Conservation (phyloP, 2,888 invertebrate species). For the Drosophila barbarae region DNA sequence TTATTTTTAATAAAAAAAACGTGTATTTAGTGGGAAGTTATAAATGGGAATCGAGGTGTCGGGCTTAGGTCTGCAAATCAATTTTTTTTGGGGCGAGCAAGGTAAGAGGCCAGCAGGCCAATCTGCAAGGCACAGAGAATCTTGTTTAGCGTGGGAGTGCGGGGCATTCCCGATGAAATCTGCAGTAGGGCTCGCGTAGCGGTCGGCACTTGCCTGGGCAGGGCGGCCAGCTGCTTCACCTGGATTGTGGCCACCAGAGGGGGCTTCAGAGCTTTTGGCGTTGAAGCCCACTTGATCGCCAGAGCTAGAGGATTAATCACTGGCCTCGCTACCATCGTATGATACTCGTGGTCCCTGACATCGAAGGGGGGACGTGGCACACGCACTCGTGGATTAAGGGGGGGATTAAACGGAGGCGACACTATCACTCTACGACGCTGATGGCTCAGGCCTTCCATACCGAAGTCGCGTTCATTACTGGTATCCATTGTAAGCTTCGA, state of each 20-base stretch:
- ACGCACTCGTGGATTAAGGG: slow-evolving; percentile 59
- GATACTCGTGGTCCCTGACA: slow-evolving; percentile 58
- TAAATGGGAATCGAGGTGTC: background rate
- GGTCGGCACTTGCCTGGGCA: slow-evolving; percentile 2
- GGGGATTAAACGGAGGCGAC: slow-evolving; percentile 50
- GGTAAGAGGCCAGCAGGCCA: slow-evolving; percentile 49
- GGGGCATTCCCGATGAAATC: slow-evolving; percentile 33
- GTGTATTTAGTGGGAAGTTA: background rate
- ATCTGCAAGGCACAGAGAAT: slow-evolving; percentile 44
- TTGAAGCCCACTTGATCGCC: background rate
- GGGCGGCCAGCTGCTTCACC: background rate
- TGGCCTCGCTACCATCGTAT: slow-evolving; percentile 36
- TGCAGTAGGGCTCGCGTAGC: slow-evolving; percentile 20
- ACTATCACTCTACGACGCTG: slow-evolving; percentile 19
- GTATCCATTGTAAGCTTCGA: background rate
- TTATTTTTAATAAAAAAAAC: slow-evolving; percentile 38
- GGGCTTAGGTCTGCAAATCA: background rate
- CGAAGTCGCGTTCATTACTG: background rate
- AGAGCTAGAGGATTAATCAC: slow-evolving; percentile 18
- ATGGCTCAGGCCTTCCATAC: background rate
- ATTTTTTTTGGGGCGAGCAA: slow-evolving; percentile 31
- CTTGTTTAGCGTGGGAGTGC: slow-evolving; percentile 40
- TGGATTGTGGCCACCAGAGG: slow-evolving; percentile 9
- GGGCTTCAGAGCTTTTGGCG: background rate
- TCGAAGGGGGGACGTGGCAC: slow-evolving; percentile 60